Evolutionary conservation across 1,140 invertebrate genomes (phyloP), one percentile per base, ranked within the genome.

Genomic region (Drosophila carrolli): DNA sequence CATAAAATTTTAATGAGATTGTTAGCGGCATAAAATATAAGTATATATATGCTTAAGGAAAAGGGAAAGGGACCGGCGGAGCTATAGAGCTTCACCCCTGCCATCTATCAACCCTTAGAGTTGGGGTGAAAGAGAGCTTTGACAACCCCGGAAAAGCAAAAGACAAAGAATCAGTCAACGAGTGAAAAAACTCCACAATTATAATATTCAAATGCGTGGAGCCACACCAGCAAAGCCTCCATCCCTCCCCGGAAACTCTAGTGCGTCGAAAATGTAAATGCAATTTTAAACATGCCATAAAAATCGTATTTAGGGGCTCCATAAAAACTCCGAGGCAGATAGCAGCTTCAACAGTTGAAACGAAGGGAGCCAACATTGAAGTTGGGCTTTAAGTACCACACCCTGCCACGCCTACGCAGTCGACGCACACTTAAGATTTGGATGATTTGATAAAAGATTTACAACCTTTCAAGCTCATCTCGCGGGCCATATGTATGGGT

Each of bases 1-100:
- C 84, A 89, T 89, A 89, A 84, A 89, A 89, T 89, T 89, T 89
- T 89, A 89, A 89, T 89, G 84, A 89, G 84, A 89, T 89, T 89
- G 84, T 89, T 89, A 89, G 78, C 84, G 84, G 77, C 81, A 81
- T 84, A 81, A 89, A 89, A 78, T 89, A 75, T 84, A 88, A 76
- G 62, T 16, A 61, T 35, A 29, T 47, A 44, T 65, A n/a, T 56
- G 29, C 44, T 11, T 1, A 35, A 13, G 35, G 16, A 44, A 11
- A 8, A n/a, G 46, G 32, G 38, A n/a, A 32, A 32, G 5, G 13
- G 23, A 4, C 23, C 27, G 44, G 44, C 23, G 23, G 23, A 23
- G 23, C 23, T 23, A 23, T 3, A 23, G 23, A 23, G 23, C 23
- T 32, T 46, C 19, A 3, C 9, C 23, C 11, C 23, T 23, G 32